phyloP scores from a whole-genome alignment of 2,113 vertebrate genomes.

The Leptobrachium leishanense region DNA sequence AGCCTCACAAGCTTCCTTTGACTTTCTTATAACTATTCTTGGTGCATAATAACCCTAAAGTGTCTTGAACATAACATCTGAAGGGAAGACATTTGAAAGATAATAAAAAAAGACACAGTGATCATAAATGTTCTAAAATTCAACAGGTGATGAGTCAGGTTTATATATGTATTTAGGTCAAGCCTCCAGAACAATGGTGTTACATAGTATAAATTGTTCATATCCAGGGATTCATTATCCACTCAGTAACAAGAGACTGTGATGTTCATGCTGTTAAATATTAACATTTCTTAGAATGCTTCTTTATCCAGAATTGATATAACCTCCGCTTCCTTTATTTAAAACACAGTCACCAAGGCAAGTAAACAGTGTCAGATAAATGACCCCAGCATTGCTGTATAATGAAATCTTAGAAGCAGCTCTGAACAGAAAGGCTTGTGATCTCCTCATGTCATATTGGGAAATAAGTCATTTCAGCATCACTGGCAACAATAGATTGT shows the following conservation, averaged over 20 bases:
- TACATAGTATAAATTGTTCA: background rate
- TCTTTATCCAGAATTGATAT: conserved; percentile 2
- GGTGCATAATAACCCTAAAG: no score
- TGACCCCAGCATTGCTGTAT: background rate
- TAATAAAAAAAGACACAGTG: no score
- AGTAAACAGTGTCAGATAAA: conserved; percentile 15
- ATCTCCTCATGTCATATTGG: conserved; percentile 10
- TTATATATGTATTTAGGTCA: background rate
- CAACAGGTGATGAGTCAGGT: background rate
- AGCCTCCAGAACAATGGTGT: background rate
- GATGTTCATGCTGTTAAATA: conserved; percentile 16
- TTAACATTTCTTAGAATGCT: conserved; percentile 35
- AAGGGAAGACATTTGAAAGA: no score
- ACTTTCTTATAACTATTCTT: no score
- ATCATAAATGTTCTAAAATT: background rate
- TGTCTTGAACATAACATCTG: no score
- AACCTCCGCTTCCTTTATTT: conserved; percentile 29
- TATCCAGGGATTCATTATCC: background rate
- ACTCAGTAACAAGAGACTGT: background rate
- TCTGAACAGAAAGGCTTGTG: conserved; percentile 1
- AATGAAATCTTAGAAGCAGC: background rate
- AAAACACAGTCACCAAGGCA: background rate
- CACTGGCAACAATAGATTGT: background rate
- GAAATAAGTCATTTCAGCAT: conserved; percentile 13
- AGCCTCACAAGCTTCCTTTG: no score